Conservation (phyloP, 2,888 invertebrate genomes). For the Epinotia nisella region DNA sequence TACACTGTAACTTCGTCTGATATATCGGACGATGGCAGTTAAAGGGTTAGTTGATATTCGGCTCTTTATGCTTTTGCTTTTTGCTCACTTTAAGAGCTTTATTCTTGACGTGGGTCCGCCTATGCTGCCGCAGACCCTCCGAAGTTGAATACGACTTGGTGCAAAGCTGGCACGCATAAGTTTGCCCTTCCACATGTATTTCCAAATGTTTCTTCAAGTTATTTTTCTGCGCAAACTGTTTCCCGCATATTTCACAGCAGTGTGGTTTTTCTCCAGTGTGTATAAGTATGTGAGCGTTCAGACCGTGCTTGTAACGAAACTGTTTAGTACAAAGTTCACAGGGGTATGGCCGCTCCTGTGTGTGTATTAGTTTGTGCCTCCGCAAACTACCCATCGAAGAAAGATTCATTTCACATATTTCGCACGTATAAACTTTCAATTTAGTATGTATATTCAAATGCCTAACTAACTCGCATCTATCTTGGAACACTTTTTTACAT, state of each 20-base stretch:
- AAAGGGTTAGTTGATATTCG: not conserved
- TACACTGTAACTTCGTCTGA: too few relatives aligned
- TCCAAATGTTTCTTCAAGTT: slow-evolving; percentile 14
- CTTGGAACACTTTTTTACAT: slow-evolving; percentile 2
- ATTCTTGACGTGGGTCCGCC: slow-evolving; percentile 17
- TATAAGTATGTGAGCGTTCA: not conserved
- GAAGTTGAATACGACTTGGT: slow-evolving; percentile 23
- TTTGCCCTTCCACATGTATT: slow-evolving; percentile 14
- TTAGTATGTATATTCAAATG: slow-evolving; percentile 4
- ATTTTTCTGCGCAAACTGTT: not conserved
- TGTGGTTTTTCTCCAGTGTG: slow-evolving; percentile 22
- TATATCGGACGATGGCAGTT: too few relatives aligned
- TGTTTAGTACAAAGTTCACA: slow-evolving; percentile 1
- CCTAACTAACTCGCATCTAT: not conserved
- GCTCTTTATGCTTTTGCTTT: not conserved
- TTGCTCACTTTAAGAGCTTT: slow-evolving; percentile 5
- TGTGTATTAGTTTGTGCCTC: slow-evolving; percentile 15
- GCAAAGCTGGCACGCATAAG: slow-evolving; percentile 14
- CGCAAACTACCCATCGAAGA: not conserved
- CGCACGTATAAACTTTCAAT: slow-evolving; percentile 8
- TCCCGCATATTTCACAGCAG: slow-evolving; percentile 14
- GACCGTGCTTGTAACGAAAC: not conserved
- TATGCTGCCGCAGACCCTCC: slow-evolving; percentile 21
- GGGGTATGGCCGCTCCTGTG: not conserved
- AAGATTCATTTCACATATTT: not conserved